Conservation (phyloP, 2,888 invertebrate species). For the Melieria omissa region DNA sequence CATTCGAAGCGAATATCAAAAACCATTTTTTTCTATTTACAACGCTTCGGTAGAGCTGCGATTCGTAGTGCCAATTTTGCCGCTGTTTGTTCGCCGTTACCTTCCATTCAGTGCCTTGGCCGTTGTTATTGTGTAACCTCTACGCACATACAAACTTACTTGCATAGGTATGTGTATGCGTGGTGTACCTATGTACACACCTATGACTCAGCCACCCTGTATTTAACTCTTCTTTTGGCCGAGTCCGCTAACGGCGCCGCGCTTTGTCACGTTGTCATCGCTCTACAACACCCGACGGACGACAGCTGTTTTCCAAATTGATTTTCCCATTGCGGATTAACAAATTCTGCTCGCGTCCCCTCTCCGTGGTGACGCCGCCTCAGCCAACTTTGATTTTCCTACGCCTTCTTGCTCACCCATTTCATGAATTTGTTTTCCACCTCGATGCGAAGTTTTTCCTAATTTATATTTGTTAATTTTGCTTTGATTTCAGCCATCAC, state of each 20-base stretch:
- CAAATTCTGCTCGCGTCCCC: slow-evolving; percentile 35
- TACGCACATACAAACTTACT: no score
- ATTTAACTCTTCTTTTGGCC: background rate
- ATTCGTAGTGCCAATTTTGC: no score
- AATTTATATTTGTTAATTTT: slow-evolving; percentile 8
- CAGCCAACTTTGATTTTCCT: slow-evolving; percentile 26
- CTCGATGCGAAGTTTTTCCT: slow-evolving; percentile 14
- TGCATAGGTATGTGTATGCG: background rate
- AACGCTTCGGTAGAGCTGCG: no score
- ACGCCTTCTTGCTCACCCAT: slow-evolving; percentile 27
- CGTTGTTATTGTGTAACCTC: no score
- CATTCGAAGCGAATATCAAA: no score
- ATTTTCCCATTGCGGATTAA: slow-evolving; percentile 64
- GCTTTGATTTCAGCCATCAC: slow-evolving; percentile 1
- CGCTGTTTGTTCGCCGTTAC: no score
- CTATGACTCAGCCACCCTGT: background rate
- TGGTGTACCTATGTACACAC: background rate
- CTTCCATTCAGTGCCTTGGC: no score
- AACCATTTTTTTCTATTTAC: no score
- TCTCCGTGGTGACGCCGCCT: slow-evolving; percentile 31
- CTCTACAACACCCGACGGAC: no score
- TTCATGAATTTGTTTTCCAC: slow-evolving; percentile 18
- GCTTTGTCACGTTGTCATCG: no score
- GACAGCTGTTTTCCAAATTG: slow-evolving; percentile 60
- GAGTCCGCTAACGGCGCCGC: slow-evolving; percentile 12